Evolutionary conservation across 2,113 vertebrate species (phyloP), one percentile per base, ranked within the genome.

Genomic region (Trogon surrucura): DNA sequence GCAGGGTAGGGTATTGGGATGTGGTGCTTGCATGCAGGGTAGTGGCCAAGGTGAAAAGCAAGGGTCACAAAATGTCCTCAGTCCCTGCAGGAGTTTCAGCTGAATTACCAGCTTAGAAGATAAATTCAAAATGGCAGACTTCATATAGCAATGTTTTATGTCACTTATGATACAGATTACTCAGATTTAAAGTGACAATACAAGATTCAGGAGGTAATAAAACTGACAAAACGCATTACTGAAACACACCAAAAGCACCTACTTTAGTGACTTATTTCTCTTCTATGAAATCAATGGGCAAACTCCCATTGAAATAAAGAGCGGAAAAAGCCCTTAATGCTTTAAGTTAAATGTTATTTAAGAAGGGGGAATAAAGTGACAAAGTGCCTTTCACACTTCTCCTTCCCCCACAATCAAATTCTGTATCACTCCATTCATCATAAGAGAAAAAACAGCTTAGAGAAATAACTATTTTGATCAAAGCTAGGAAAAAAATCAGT

Each of bases 41-140:
- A 74, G 26, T 22, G 34, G 25, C 27, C 75, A 92, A 92, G 75
- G 71, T 93, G 62, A 93, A 18, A 96, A 90, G 6, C 10, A 86
- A 70, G 56, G 56, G 61, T 89, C 78, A 89, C 21, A 86, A 74
- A 80, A 80, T 58, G 12, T 83, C 15, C 51, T 84, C 56, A 62
- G 19, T 10, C 27, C 62, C 72, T 95, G 75, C 36, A 85, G 92
- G 82, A 58, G n/a, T 84, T 94, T 53, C 70, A 57, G 41, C 44
- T 87, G 77, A 89, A 91, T 87, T 91, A 51, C 26, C 23, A 91
- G 19, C 1, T 80, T 62, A 66, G 26, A 50, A 54, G 70, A 91
- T 44, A 73, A 93, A 96, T 91, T 77, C 62, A 95, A 96, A 95
- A 95, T 58, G 88, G 91, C 91, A 96, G 89, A 72, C 74, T 89